Conservation (phyloP, 2,888 invertebrate species). For the Neuroscelio doddi region DNA sequence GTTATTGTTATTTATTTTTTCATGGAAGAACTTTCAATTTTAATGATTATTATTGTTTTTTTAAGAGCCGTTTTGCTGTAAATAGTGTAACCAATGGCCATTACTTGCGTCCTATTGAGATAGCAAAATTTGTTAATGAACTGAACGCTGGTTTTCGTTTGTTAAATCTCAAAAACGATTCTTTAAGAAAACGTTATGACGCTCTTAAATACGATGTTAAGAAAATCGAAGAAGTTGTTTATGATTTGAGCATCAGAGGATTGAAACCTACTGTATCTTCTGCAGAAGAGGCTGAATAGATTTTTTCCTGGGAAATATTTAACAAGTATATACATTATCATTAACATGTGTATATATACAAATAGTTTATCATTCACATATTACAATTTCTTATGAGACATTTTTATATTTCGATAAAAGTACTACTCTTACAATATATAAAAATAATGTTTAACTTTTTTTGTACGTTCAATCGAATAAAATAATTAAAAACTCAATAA, state of each 20-base stretch:
- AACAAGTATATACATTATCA: too few species aligned
- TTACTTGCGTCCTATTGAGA: conserved; percentile 85
- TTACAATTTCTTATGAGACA: too few species aligned
- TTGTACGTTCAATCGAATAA: too few species aligned
- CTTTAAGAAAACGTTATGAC: conserved; percentile 88
- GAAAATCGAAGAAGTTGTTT: conserved; percentile 94
- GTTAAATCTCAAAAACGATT: conserved; percentile 92
- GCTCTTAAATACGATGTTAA: conserved; percentile 93
- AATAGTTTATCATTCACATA: too few species aligned
- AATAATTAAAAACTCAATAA: too few species aligned
- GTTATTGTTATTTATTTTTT: too few species aligned
- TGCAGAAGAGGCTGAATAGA: conserved; percentile 3
- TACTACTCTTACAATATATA: too few species aligned
- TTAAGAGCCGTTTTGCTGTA: conserved; percentile 84
- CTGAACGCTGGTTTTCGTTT: conserved; percentile 92
- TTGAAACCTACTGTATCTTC: conserved; percentile 73
- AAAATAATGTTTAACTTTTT: too few species aligned
- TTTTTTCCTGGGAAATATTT: too few species aligned
- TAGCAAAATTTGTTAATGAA: conserved; percentile 89
- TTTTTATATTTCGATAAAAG: too few species aligned
- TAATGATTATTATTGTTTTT: conserved; percentile 47
- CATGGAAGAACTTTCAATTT: neutral
- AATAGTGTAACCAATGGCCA: conserved; percentile 90
- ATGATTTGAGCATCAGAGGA: conserved; percentile 88
- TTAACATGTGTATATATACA: too few species aligned